Conservation (phyloP, 2,888 invertebrate genomes). For the Drosophila koepferae region DNA sequence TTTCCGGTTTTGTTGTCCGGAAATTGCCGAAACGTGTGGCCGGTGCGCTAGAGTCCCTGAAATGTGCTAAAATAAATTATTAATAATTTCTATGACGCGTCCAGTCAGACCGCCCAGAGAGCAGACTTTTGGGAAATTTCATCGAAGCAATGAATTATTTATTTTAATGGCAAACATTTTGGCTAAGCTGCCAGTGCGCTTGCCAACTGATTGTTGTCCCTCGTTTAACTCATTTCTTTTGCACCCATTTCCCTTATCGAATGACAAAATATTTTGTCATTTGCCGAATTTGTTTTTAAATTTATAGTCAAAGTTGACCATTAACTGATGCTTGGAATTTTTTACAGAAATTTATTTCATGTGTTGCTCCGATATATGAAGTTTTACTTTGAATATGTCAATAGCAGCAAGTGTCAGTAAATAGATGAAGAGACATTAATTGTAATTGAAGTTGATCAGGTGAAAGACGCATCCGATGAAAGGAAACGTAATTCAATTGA, state of each 20-base stretch:
- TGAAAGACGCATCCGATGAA: slow-evolving; percentile 27
- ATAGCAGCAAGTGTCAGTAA: slow-evolving; percentile 9
- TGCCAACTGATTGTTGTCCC: slow-evolving; percentile 4
- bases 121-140: slow-evolving; percentile 43
- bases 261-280: slow-evolving; percentile 62
- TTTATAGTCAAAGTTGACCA: slow-evolving; percentile 46
- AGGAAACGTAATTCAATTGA: slow-evolving; percentile 50
- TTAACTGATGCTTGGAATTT: slow-evolving; percentile 39
- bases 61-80: slow-evolving; percentile 79
- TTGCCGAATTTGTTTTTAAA: slow-evolving; percentile 55
- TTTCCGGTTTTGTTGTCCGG: slow-evolving; percentile 79
- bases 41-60: slow-evolving; percentile 63
- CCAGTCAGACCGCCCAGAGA: slow-evolving; percentile 16
- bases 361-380: background rate
- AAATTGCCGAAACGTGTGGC: slow-evolving; percentile 80
- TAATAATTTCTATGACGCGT: slow-evolving; percentile 72
- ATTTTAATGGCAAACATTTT: slow-evolving; percentile 68
- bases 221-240: slow-evolving; percentile 26
- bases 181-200: slow-evolving; percentile 29
- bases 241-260: slow-evolving; percentile 37
- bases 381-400: slow-evolving; percentile 24
- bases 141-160: slow-evolving; percentile 72
- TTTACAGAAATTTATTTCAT: background rate
- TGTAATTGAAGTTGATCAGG: slow-evolving; percentile 33
- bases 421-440: slow-evolving; percentile 6